Conservation (phyloP, 2,113 vertebrate genomes). For the Baryphthengus martii region DNA sequence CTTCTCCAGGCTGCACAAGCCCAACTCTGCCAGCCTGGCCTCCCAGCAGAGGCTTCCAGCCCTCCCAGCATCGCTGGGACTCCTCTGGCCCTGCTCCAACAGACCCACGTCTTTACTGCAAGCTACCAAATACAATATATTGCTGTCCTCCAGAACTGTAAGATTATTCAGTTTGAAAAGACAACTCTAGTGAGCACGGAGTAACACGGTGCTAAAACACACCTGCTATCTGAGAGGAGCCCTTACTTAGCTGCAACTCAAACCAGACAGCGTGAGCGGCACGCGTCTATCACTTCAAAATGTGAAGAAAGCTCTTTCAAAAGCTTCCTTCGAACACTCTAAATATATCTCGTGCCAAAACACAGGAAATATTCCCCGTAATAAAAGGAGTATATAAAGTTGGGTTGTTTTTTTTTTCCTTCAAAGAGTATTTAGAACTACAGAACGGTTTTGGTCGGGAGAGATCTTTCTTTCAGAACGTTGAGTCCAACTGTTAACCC, state of each 20-base stretch:
- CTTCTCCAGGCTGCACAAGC: background rate
- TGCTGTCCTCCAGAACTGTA: background rate
- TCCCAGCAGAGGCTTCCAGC: background rate
- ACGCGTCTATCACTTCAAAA: background rate
- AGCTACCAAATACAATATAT: fast-evolving
- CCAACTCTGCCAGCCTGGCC: background rate
- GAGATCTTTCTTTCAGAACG: too few relatives aligned
- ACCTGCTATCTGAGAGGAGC: background rate
- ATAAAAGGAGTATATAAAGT: background rate
- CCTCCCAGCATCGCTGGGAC: background rate
- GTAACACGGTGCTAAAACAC: background rate
- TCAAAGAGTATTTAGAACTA: background rate
- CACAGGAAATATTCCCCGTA: background rate
- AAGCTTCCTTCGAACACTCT: background rate
- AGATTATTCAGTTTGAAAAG: background rate
- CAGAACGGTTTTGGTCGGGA: too few relatives aligned
- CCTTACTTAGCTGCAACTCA: background rate
- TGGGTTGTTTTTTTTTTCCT: background rate
- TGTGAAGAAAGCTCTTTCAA: background rate
- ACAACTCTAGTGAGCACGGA: background rate
- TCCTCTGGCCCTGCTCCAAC: background rate
- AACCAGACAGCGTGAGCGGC: background rate
- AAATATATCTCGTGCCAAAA: background rate
- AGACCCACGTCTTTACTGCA: too few relatives aligned
- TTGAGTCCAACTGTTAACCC: too few relatives aligned